These are phyloP conservation scores for Hyperoplus immaculatus DNA, from an alignment of 2,797 vertebrate genomes.

Conservation along the genomic window DNA sequence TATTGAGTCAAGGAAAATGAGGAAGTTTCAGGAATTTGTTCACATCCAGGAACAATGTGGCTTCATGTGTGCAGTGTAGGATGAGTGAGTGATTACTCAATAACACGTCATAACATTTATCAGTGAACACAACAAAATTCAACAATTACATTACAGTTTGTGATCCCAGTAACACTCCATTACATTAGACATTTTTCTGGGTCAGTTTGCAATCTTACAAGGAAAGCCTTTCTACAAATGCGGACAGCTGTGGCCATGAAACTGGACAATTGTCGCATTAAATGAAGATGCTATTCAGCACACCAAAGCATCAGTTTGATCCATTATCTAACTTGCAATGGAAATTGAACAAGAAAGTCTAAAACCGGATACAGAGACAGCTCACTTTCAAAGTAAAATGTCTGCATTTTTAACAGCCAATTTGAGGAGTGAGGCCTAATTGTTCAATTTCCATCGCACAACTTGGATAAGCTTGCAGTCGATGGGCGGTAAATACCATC, in stretches of 20 bases:
- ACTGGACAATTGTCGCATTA: no score
- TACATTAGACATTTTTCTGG: background rate
- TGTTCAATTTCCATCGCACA: no score
- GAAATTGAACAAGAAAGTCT: no score
- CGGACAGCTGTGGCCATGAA: background rate
- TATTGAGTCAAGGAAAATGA: conserved; percentile 9
- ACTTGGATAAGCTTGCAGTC: no score
- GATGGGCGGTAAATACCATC: no score
- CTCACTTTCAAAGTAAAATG: no score
- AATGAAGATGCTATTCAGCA: no score
- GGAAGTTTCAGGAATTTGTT: conserved; percentile 4
- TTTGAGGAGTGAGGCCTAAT: no score
- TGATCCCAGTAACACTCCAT: background rate
- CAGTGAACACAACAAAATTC: background rate
- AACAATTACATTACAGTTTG: background rate
- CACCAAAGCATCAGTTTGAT: no score
- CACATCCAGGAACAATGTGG: background rate
- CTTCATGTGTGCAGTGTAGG: background rate
- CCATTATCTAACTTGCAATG: no score
- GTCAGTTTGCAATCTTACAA: background rate
- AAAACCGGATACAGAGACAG: no score
- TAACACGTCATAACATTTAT: background rate
- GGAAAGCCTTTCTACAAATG: background rate
- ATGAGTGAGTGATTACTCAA: background rate
- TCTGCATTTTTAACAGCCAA: no score